These are phyloP conservation scores for Netelia virgata DNA, from an alignment of 2,888 invertebrate genomes.

Conservation along the genomic window DNA sequence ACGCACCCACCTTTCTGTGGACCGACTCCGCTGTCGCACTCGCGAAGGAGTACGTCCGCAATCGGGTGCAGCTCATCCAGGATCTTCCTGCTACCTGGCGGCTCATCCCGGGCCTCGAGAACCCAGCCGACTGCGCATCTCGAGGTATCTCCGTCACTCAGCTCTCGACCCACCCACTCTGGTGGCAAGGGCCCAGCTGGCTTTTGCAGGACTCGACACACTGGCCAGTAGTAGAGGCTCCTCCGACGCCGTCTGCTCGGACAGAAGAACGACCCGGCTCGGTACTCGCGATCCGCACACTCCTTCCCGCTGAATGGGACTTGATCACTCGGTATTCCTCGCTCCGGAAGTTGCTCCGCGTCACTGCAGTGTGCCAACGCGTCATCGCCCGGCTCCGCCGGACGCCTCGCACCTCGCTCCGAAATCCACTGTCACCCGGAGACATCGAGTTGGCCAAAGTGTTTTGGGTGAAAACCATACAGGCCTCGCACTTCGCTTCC, in stretches of 20 bases:
- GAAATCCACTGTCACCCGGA: neutral
- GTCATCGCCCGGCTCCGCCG: neutral
- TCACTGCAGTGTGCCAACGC: too few relatives aligned
- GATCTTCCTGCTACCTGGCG: slow-evolving; percentile 55
- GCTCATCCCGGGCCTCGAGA: slow-evolving; percentile 61
- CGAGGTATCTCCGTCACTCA: slow-evolving; percentile 56
- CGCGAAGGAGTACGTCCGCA: slow-evolving; percentile 66
- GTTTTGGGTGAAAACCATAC: slow-evolving; percentile 2
- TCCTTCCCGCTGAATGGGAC: too few relatives aligned
- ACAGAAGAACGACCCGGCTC: neutral
- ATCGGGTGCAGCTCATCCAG: slow-evolving; percentile 64
- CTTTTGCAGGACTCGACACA: neutral
- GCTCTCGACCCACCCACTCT: slow-evolving; percentile 35
- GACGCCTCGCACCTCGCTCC: neutral
- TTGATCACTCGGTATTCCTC: too few relatives aligned
- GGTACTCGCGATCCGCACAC: too few relatives aligned
- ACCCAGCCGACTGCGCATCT: slow-evolving; percentile 69
- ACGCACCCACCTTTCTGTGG: slow-evolving; percentile 55
- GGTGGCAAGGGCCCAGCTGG: slow-evolving; percentile 26
- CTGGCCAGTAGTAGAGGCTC: slow-evolving; percentile 36
- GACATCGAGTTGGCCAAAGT: neutral
- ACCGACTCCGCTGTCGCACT: slow-evolving; percentile 63
- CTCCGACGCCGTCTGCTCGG: neutral
- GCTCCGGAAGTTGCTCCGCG: too few relatives aligned
- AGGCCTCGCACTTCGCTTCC: neutral